phyloP scores from a whole-genome alignment of 1,140 invertebrate genomes.

The Diplogasteroides magnus region DNA sequence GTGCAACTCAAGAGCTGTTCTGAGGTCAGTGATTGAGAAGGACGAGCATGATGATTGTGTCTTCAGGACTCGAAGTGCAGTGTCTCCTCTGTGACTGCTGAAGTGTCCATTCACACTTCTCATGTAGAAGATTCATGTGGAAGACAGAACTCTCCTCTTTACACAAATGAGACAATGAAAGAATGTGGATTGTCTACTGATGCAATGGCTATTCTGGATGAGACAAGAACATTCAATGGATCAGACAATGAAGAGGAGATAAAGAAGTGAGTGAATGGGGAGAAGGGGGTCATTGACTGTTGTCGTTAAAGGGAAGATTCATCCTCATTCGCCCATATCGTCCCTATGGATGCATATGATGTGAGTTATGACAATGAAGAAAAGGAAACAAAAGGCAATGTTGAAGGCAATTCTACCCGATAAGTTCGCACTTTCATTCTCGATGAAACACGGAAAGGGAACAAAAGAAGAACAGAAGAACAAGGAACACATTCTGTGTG shows the following conservation, averaged over 20 bases:
- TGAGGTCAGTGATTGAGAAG: too few relatives aligned
- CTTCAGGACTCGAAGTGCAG: conserved; percentile 31
- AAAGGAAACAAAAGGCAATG: background rate
- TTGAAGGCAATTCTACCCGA: conserved; percentile 45
- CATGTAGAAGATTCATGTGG: background rate
- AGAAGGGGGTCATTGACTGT: background rate
- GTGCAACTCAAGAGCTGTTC: conserved; percentile 9
- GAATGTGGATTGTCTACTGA: background rate
- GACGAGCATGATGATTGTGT: conserved; percentile 27
- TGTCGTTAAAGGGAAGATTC: too few relatives aligned
- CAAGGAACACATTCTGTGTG: conserved; percentile 54
- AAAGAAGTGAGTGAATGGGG: too few relatives aligned
- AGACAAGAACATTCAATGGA: background rate
- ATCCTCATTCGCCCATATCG: conserved; percentile 35
- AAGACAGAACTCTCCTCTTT: background rate
- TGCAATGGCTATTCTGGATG: background rate
- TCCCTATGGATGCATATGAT: conserved; percentile 45
- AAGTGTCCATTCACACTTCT: background rate
- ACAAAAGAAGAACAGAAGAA: conserved; percentile 44
- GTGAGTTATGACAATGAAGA: conserved; percentile 7
- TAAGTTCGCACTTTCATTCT: conserved; percentile 46
- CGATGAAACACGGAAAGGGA: conserved; percentile 48
- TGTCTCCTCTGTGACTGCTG: conserved; percentile 28
- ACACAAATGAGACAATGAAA: background rate
- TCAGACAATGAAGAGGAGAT: background rate